Evolutionary conservation across 92 coral and sea anemone species (phyloP).

Genomic region (Parazoanthus darwini): DNA sequence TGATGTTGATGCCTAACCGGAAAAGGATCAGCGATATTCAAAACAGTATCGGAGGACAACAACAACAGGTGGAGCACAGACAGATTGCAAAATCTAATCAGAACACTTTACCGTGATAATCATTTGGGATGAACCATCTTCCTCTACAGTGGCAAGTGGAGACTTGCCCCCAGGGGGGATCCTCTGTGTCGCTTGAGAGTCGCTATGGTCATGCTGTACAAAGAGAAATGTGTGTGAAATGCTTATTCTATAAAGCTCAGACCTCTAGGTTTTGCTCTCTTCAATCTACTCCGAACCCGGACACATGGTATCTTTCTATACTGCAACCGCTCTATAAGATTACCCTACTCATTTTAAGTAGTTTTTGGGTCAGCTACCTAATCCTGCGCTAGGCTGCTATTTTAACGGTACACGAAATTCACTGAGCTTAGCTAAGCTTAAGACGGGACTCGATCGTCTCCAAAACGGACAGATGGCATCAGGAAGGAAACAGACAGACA

Average conservation of each 20-base stretch:
- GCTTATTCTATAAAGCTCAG: no score
- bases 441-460: no score
- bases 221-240: not conserved
- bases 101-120: constrained; percentile 55
- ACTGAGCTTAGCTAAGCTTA: no score
- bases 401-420: no score
- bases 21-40: no score
- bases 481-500: no score
- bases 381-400: no score
- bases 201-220: constrained; percentile 34
- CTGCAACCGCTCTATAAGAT: not conserved
- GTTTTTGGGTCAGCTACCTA: no score
- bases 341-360: no score
- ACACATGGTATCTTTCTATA: no score
- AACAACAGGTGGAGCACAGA: not conserved
- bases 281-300: not conserved
- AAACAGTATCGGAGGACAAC: not conserved
- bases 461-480: no score
- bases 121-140: constrained; percentile 64
- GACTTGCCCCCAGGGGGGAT: constrained; percentile 72
- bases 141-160: constrained; percentile 47
- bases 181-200: constrained; percentile 36
- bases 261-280: not conserved
- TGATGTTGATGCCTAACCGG: no score
- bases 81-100: not conserved